phyloP scores from a whole-genome alignment of 2,888 invertebrate species.

The Catocala nupta region DNA sequence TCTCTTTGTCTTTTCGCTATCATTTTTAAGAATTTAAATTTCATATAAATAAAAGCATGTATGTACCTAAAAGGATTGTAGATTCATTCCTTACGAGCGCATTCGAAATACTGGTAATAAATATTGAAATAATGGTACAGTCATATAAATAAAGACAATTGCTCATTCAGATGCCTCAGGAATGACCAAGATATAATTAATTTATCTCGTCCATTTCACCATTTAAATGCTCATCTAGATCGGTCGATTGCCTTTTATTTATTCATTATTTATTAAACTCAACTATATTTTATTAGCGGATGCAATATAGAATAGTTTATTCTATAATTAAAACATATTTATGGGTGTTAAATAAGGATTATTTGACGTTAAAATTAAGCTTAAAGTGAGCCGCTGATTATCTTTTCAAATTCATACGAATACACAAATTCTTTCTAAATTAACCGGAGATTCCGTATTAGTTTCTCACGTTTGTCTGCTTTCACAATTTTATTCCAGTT shows the following conservation, averaged over 20 bases:
- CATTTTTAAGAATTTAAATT: not conserved
- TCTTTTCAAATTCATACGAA: constrained; percentile 26
- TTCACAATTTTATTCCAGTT: constrained; percentile 51
- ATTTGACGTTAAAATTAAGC: constrained; percentile 23
- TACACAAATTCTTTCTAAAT: constrained; percentile 39
- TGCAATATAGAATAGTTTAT: constrained; percentile 20
- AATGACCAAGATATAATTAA: constrained; percentile 39
- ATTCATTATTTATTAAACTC: constrained; percentile 32
- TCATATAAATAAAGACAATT: constrained; percentile 45
- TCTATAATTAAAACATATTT: constrained; percentile 16
- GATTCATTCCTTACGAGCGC: constrained; percentile 29
- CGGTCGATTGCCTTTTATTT: constrained; percentile 41
- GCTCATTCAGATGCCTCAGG: constrained; percentile 46
- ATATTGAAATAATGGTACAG: constrained; percentile 33
- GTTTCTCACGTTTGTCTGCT: constrained; percentile 48
- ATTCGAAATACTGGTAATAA: constrained; percentile 34
- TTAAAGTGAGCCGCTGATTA: constrained; percentile 22
- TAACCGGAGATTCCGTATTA: constrained; percentile 36
- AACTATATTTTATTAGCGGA: constrained; percentile 44
- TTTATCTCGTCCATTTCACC: constrained; percentile 38
- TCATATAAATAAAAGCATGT: constrained; percentile 8
- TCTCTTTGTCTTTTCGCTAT: not conserved
- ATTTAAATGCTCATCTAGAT: constrained; percentile 45
- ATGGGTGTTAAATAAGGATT: too few relatives aligned
- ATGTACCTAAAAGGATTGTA: constrained; percentile 29